A percentile compares a stretch with the other conserved stretches of the same genome.
Conservation (phyloP, 2,113 vertebrate species). For the Cyanoderma ruficeps region DNA sequence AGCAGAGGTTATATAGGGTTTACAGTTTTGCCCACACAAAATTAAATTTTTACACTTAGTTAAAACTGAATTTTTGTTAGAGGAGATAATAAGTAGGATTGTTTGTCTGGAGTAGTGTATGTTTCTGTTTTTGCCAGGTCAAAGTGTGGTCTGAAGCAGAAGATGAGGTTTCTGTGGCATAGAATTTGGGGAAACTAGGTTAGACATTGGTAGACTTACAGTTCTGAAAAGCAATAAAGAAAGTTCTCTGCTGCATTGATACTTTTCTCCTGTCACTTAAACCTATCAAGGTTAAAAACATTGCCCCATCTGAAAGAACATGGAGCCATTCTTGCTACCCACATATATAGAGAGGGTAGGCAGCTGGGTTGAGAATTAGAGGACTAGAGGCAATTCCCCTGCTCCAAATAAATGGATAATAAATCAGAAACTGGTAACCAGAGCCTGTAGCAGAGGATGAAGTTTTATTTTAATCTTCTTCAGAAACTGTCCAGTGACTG, state of each 20-base stretch:
- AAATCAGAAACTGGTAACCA: slow-evolving; percentile 29
- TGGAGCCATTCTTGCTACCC: slow-evolving; percentile 6
- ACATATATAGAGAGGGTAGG: background rate
- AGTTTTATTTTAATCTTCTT: slow-evolving; percentile 35
- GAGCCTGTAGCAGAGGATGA: slow-evolving; percentile 5
- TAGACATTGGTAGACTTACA: slow-evolving; percentile 7
- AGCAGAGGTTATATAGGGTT: background rate
- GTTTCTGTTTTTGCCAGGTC: background rate
- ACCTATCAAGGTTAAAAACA: slow-evolving; percentile 41
- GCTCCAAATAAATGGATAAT: slow-evolving; percentile 39
- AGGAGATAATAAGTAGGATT: background rate
- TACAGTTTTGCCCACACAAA: background rate
- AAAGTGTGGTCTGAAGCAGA: background rate
- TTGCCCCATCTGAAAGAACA: slow-evolving; percentile 34
- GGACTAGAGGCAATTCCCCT: slow-evolving; percentile 25
- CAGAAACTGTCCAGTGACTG: background rate
- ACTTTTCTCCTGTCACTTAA: slow-evolving; percentile 40
- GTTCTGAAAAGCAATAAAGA: slow-evolving; percentile 22
- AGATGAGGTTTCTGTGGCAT: background rate
- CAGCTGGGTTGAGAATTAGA: slow-evolving; percentile 12
- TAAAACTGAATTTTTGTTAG: background rate
- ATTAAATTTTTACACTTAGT: background rate
- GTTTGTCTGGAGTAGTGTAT: accelerated
- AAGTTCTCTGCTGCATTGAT: background rate
- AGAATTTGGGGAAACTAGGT: background rate